Evolutionary conservation across 2,113 vertebrate genomes (phyloP).

Genomic region (Ctenodactylus gundi): DNA sequence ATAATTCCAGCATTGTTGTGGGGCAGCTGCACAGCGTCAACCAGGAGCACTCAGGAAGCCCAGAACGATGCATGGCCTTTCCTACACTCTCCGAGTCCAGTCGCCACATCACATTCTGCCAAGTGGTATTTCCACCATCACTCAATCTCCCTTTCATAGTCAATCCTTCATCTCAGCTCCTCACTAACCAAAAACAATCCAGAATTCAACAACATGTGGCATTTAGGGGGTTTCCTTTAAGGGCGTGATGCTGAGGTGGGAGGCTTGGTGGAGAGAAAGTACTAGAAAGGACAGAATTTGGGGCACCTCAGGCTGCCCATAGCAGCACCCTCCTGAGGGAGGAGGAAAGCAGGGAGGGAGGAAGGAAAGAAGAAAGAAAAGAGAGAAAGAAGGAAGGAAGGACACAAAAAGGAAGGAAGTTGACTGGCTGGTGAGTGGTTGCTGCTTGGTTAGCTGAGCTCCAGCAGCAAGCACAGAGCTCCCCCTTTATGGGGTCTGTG

Average conservation of each 20-base stretch:
- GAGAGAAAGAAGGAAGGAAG: too few species aligned
- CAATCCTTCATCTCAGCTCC: not conserved
- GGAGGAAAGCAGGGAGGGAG: not conserved
- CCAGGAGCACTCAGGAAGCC: not conserved
- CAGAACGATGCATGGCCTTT: not conserved
- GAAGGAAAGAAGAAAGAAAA: not conserved
- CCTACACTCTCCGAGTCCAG: not conserved
- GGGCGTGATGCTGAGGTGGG: not conserved
- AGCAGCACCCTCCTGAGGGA: not conserved
- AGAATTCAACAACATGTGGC: not conserved
- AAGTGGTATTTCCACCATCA: not conserved
- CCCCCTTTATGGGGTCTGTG: not conserved
- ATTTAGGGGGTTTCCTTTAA: not conserved
- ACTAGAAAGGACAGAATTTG: not conserved
- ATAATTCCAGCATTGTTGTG: not conserved
- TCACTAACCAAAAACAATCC: not conserved
- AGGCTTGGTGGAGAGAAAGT: not conserved
- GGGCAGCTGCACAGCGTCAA: not conserved
- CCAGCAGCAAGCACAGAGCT: not conserved
- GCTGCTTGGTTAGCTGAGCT: not conserved
- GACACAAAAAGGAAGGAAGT: too few species aligned
- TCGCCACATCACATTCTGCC: not conserved
- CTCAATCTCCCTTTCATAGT: not conserved
- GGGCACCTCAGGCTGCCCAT: not conserved
- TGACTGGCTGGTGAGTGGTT: too few species aligned